These are phyloP conservation scores for Morpho helenor DNA, from an alignment of 2,888 invertebrate species.

Conservation along the genomic window DNA sequence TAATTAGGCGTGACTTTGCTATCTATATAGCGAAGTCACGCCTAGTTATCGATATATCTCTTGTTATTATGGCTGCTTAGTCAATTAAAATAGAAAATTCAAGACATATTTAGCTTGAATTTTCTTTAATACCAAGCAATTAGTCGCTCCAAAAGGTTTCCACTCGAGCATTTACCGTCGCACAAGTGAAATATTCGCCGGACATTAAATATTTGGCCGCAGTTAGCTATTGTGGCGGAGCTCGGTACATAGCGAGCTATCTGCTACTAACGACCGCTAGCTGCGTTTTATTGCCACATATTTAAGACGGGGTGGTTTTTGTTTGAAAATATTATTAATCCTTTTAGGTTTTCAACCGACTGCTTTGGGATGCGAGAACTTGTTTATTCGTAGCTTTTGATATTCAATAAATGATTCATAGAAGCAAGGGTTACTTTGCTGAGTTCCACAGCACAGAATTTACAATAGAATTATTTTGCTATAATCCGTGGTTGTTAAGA, in stretches of 20 bases:
- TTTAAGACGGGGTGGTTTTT: conserved; percentile 27
- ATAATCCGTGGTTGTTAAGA: too few relatives aligned
- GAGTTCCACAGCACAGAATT: too few relatives aligned
- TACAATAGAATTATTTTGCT: too few relatives aligned
- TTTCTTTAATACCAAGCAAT: too few relatives aligned
- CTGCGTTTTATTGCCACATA: conserved; percentile 31
- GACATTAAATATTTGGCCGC: conserved; percentile 20
- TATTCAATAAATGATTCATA: too few relatives aligned
- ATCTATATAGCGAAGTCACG: too few relatives aligned
- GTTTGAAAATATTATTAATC: conserved; percentile 19
- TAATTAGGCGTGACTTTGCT: too few relatives aligned
- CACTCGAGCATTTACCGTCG: conserved; percentile 13
- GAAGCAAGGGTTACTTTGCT: too few relatives aligned
- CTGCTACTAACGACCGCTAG: conserved; percentile 28
- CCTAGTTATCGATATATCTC: too few relatives aligned
- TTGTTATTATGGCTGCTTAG: too few relatives aligned
- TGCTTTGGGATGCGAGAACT: conserved; percentile 1
- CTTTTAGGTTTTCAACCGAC: conserved; percentile 9
- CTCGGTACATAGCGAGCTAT: conserved; percentile 17
- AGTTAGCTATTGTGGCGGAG: conserved; percentile 5
- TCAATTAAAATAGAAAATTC: not conserved
- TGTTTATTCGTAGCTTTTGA: too few relatives aligned
- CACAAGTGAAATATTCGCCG: conserved; percentile 16
- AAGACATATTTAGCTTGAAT: not conserved
- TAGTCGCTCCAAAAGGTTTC: not conserved